Base-by-base conservation (phyloP, 2,797 vertebrate genomes). In the Glyptemys insculpta region DNA sequence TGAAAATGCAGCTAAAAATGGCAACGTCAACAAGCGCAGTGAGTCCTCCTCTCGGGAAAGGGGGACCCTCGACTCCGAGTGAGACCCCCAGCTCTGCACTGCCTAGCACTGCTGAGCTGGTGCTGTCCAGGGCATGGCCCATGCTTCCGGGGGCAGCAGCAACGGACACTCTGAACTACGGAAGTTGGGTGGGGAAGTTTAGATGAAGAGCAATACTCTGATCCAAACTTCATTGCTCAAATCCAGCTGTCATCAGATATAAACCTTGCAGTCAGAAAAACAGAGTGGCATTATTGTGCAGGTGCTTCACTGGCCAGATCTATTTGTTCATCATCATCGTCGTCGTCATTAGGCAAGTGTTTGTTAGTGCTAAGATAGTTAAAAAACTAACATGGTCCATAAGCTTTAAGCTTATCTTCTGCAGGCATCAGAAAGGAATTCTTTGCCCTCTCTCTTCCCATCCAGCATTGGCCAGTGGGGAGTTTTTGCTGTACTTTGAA, bases 11-110 rank as follows among this genome's bases (percentile, higher is more conserved):
- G 97, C 98, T 25, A 99, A 99, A 97, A 99, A 99, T 0, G 98
- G 99, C 86, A 98, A 97, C 0, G 98, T 98, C 97, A 99, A 98
- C 98, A 99, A 99, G 72, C 99, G 99, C 90, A 99, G 99, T 99
- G 97, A 99, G 99, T 93, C 2, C 62, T 65, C 4, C 41, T 3
- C 41, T 31, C 0, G 0, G 27, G 47, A 16, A 37, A 15, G 44
- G 74, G 44, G 16, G 25, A 49, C 27, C 2, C 23, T 7, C 2
- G 1, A 8, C 44, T 29, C 25, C 8, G 3, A 29, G 74, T 27
- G 74, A 78, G 74, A 18, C 27, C 44, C 27, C 41, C 21, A 6
- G 27, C 44, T 78, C 18, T 49, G 44, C 27, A 9, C 29, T 18
- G 25, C 41, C 47, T 31, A 16, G 27, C 44, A 49, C 74, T 5